Evolutionary conservation across 2,888 invertebrate species (phyloP).

Genomic region (Pemphredon lugubris): DNA sequence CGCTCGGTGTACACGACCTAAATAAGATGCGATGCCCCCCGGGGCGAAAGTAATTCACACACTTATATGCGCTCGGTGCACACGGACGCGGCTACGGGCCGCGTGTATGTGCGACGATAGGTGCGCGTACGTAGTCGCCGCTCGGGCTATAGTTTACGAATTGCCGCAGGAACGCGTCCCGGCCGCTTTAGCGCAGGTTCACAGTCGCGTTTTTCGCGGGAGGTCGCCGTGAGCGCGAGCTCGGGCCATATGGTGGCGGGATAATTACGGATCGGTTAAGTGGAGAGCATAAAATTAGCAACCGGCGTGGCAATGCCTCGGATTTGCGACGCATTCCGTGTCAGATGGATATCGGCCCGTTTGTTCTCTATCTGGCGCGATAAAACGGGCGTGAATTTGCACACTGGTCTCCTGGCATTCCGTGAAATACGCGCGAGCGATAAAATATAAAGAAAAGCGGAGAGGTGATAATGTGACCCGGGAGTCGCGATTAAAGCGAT

Average conservation of each 20-base stretch:
- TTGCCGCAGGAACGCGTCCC: slow-evolving; percentile 41
- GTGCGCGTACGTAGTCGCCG: neutral
- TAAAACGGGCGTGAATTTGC: neutral
- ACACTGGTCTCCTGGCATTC: slow-evolving; percentile 8
- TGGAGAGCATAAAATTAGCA: slow-evolving; percentile 28
- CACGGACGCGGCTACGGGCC: slow-evolving; percentile 24
- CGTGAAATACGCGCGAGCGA: slow-evolving; percentile 19
- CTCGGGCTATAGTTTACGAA: slow-evolving; percentile 52
- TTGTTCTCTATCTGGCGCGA: too few relatives aligned
- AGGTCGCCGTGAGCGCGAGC: slow-evolving; percentile 8
- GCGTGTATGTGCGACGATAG: neutral
- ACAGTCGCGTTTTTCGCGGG: slow-evolving; percentile 38
- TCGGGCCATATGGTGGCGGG: slow-evolving; percentile 2
- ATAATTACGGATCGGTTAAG: slow-evolving; percentile 18
- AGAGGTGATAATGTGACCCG: too few relatives aligned
- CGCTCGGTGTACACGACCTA: slow-evolving; percentile 80
- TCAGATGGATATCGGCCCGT: too few relatives aligned
- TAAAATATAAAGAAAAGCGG: too few relatives aligned
- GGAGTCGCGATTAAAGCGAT: too few relatives aligned
- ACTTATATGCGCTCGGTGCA: slow-evolving; percentile 57
- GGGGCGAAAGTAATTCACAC: slow-evolving; percentile 81
- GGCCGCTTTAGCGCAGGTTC: slow-evolving; percentile 36
- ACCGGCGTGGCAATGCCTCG: neutral
- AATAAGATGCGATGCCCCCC: slow-evolving; percentile 81
- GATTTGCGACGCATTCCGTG: too few relatives aligned